Conservation (phyloP, 2,888 invertebrate species). For the Eupeodes latifasciatus region DNA sequence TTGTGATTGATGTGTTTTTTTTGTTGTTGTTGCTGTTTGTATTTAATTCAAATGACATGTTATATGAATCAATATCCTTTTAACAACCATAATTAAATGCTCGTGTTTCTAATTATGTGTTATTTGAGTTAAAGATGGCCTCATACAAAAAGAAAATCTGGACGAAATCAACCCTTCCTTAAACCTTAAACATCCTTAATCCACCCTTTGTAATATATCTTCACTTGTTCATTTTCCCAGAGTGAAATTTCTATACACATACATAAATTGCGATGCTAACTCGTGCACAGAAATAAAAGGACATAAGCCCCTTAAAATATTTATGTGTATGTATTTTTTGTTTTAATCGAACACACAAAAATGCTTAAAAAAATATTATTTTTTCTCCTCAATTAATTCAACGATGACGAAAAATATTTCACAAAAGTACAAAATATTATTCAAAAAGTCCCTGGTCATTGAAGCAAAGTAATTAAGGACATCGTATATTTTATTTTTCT, state of each 20-base stretch:
- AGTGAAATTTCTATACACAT: too few species aligned
- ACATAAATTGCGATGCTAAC: too few species aligned
- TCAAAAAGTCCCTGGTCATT: constrained; percentile 22
- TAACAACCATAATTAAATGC: not conserved
- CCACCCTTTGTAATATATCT: too few species aligned
- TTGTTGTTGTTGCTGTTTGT: not conserved
- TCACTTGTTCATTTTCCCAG: too few species aligned
- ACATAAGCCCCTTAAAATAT: not conserved
- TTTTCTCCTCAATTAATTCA: constrained; percentile 44
- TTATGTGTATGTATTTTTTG: not conserved
- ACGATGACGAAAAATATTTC: constrained; percentile 1
- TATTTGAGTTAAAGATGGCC: too few species aligned
- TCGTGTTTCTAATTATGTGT: not conserved
- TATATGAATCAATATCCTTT: constrained; percentile 12
- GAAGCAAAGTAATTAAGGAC: constrained; percentile 42
- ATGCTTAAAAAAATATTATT: constrained; percentile 5
- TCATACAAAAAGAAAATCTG: too few species aligned
- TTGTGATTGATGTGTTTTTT: constrained; percentile 31
- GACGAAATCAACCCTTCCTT: too few species aligned
- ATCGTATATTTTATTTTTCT: constrained; percentile 3
- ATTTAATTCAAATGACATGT: constrained; percentile 21
- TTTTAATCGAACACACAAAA: not conserved
- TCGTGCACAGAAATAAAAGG: too few species aligned
- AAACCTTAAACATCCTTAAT: too few species aligned
- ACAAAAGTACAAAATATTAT: constrained; percentile 32